Evolutionary conservation across 2,113 vertebrate species (phyloP), one percentile per base, ranked within the genome.

Genomic region (Rhagologus leucostigma): DNA sequence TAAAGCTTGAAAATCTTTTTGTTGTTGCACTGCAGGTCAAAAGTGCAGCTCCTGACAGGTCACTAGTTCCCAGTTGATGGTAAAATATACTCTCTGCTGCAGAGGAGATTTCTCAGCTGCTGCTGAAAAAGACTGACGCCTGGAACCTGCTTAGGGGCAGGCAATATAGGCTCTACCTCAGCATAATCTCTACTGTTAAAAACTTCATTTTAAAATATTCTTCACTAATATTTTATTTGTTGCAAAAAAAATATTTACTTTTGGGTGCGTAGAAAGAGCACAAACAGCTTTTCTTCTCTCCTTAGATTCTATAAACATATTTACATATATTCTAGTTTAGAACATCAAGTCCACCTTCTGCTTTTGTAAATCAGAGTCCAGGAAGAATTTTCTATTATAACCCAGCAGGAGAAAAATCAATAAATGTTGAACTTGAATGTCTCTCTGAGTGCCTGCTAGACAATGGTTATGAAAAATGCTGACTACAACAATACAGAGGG

Each of bases 401-500:
- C 56, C 19, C 39, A 93, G 88, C 14, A 52, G 46, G 22, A 86
- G n/a, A 86, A 84, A 89, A 91, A 91, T 96, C 91, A 91, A 92
- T 96, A 93, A 57, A 41, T 5, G 27, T 89, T 96, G 69, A 94
- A 70, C 86, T 80, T 80, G 83, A 76, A 41, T 67, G 30, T 89
- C 32, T 91, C 55, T 94, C 62, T 88, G 55, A 84, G n/a, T 74
- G 42, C 63, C 56, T 92, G 27, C 60, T 94, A 89, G 75, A 86
- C 53, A 90, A 89, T n/a, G 22, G 37, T 81, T 80, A 92, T 71
- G 75, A 96, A 96, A 94, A 97, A 95, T 93, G 93, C 90, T 96
- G 94, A 95, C 82, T 85, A 27, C 17, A 79, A 41, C 47, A 84
- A 81, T 73, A 86, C 12, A 5, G 23, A 92, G 4, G 33, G 68